phyloP scores from a whole-genome alignment of 2,888 invertebrate species.

The Chaitophorus viminalis region DNA sequence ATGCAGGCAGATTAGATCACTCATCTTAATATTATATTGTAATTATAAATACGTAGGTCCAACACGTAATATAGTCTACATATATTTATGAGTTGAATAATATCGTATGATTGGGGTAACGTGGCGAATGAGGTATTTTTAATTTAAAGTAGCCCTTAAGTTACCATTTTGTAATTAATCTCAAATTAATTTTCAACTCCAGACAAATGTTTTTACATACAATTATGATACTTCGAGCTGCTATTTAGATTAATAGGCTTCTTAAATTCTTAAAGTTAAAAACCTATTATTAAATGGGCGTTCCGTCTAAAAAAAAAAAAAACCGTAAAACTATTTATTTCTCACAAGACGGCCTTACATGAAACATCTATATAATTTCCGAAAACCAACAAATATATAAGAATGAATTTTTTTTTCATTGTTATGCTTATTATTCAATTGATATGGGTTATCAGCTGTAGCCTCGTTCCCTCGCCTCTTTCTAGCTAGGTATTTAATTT shows the following conservation, averaged over 20 bases:
- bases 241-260: constrained; percentile 12
- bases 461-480: no score
- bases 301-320: constrained; percentile 2
- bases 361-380: no score
- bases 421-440: no score
- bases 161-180: constrained; percentile 1
- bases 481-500: no score
- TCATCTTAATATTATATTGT: no score
- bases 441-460: no score
- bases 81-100: constrained; percentile 24
- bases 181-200: constrained; percentile 21
- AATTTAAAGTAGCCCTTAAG: constrained; percentile 25
- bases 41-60: not conserved
- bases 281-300: constrained; percentile 6
- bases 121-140: constrained; percentile 1
- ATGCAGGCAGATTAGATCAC: no score
- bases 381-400: no score
- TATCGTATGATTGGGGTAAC: not conserved
- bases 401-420: no score
- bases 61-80: not conserved
- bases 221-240: not conserved
- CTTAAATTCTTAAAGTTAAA: not conserved
- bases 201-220: constrained; percentile 9
- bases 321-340: not conserved
- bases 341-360: no score